Evolutionary conservation across 1,140 invertebrate genomes (phyloP).

Genomic region (Papilio dardanus): DNA sequence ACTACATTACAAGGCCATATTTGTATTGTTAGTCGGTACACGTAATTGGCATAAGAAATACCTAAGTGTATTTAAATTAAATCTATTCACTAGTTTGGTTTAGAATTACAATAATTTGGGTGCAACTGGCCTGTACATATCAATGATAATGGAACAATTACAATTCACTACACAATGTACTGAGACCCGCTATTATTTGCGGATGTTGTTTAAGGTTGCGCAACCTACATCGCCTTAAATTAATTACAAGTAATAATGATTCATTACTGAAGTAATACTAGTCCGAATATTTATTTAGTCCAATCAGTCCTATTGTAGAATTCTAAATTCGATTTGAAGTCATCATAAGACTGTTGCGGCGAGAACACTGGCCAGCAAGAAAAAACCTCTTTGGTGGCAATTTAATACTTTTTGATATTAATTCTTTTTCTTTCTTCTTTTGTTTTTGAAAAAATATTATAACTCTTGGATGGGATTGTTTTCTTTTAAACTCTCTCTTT

Average conservation of each 20-base stretch:
- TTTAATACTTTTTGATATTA: no score
- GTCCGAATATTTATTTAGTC: not conserved
- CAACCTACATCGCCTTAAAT: slow-evolving; percentile 11
- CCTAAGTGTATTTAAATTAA: not conserved
- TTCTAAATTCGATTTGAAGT: not conserved
- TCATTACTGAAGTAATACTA: not conserved
- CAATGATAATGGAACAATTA: slow-evolving; percentile 12
- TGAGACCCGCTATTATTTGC: not conserved
- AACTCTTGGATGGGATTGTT: no score
- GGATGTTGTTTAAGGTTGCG: slow-evolving; percentile 15
- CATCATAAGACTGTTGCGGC: no score
- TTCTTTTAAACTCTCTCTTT: no score
- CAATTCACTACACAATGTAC: not conserved
- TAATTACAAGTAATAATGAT: not conserved
- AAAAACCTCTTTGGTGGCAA: no score
- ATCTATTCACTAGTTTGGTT: not conserved
- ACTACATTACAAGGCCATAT: not conserved
- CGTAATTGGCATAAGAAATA: not conserved
- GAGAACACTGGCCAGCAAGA: no score
- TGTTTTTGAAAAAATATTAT: no score
- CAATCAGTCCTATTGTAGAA: no score
- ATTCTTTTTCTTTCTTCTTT: no score
- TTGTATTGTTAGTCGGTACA: not conserved
- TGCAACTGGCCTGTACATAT: not conserved
- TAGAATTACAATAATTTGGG: not conserved